Conservation (phyloP, 2,888 invertebrate genomes). For the Eupithecia dodoneata region DNA sequence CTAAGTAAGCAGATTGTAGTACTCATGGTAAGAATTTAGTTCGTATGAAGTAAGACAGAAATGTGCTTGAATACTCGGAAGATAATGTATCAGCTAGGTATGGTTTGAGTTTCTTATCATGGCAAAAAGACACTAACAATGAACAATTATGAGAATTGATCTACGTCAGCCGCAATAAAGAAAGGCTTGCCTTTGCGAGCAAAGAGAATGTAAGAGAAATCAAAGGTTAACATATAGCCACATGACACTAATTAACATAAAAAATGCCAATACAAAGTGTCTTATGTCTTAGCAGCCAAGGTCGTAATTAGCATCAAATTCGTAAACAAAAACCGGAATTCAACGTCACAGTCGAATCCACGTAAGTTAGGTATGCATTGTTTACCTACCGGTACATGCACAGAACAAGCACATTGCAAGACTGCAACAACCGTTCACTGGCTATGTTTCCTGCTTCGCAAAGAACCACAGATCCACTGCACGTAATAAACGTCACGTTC, state of each 20-base stretch:
- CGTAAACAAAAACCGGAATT: constrained; percentile 77
- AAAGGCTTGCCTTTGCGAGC: constrained; percentile 19
- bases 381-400: constrained; percentile 60
- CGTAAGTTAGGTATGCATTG: constrained; percentile 56
- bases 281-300: constrained; percentile 66
- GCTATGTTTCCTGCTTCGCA: constrained; percentile 65
- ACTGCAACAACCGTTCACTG: constrained; percentile 46
- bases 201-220: constrained; percentile 14
- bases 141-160: constrained; percentile 32
- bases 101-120: constrained; percentile 30
- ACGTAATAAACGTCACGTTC: constrained; percentile 53
- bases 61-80: constrained; percentile 15
- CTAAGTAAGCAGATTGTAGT: background rate
- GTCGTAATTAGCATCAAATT: constrained; percentile 65
- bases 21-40: background rate
- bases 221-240: constrained; percentile 17
- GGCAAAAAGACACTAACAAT: constrained; percentile 16
- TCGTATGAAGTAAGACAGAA: background rate
- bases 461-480: constrained; percentile 53
- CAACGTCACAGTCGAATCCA: constrained; percentile 69
- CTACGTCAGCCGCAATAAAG: constrained; percentile 28
- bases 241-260: constrained; percentile 41
- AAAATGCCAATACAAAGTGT: constrained; percentile 46
- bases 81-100: constrained; percentile 21
- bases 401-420: constrained; percentile 54